Conservation (phyloP, 2,797 vertebrate species). For the Pelochelys cantorii region DNA sequence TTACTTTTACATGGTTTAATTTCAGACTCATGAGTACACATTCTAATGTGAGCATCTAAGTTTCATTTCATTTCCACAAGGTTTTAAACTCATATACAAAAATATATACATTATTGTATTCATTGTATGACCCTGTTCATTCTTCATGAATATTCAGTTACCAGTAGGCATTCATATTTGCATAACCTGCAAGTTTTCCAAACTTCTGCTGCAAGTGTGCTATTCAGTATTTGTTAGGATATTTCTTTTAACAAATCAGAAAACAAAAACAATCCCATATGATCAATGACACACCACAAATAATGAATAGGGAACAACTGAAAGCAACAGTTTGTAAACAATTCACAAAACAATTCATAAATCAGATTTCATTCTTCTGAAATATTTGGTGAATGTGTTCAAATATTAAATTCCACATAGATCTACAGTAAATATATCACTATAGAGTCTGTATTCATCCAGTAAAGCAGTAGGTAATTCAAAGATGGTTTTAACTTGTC, state of each 20-base stretch:
- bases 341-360: not conserved
- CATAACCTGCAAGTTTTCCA: not conserved
- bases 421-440: not conserved
- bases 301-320: not conserved
- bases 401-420: not conserved
- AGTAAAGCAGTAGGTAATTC: not conserved
- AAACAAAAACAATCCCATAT: not conserved
- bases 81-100: not conserved
- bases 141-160: not conserved
- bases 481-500: not conserved
- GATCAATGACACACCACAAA: not conserved
- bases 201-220: not conserved
- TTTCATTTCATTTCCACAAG: not conserved
- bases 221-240: not conserved
- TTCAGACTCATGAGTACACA: not conserved
- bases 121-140: not conserved
- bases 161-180: not conserved
- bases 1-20: not conserved
- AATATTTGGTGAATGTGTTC: not conserved
- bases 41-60: not conserved
- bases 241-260: not conserved
- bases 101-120: not conserved
- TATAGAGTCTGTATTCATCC: not conserved
- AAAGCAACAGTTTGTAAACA: not conserved
- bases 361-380: not conserved